Base-by-base conservation (phyloP, 2,113 vertebrate species). In the Uropsilus gracilis region DNA sequence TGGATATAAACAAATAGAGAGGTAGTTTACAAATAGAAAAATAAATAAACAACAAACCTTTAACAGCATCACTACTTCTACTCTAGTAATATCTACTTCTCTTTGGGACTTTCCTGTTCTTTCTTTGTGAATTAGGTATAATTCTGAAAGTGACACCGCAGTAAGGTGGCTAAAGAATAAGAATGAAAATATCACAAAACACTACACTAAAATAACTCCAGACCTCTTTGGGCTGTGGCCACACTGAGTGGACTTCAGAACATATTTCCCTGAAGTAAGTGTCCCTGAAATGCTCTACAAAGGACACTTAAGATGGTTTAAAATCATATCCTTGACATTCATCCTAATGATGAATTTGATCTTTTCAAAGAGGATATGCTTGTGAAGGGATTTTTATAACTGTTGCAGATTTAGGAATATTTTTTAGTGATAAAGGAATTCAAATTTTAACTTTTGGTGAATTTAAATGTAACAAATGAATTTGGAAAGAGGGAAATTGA, bases 401-500 rank as follows among this genome's bases (percentile, higher is more conserved):
- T 46, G 28, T 16, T 69, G 39, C n/a, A 93, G 44, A 76, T 76
- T 28, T 53, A 14, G 63, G 85, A 93, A 22, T 20, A 50, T 1
- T 18, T 83, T 83, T 66, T 72, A 57, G 61, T 68, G 20, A 18
- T 91, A 94, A 95, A 76, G 48, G 71, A 63, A 71, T 64, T 16
- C 53, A 75, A 89, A 83, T 69, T 80, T 63, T 32, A 44, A 50
- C 30, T 82, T 96, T 46, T 64, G 22, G 17, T 80, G 39, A 81
- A 76, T 90, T 26, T 89, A 84, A 86, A 50, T 46, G 28, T 63
- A 17, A 77, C 55, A 82, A 37, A 76, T 53, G 76, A 34, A 78
- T 86, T 86, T 88, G 68, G 50, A 68, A 6, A 93, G 24, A 64
- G 18, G 8, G 16, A 2, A 68, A 93, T 44, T 92, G 53, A 39